Percentiles rank a stretch among this genome's conserved stretches.
Conservation (phyloP, 2,888 invertebrate genomes). For the Corbicula japonica region DNA sequence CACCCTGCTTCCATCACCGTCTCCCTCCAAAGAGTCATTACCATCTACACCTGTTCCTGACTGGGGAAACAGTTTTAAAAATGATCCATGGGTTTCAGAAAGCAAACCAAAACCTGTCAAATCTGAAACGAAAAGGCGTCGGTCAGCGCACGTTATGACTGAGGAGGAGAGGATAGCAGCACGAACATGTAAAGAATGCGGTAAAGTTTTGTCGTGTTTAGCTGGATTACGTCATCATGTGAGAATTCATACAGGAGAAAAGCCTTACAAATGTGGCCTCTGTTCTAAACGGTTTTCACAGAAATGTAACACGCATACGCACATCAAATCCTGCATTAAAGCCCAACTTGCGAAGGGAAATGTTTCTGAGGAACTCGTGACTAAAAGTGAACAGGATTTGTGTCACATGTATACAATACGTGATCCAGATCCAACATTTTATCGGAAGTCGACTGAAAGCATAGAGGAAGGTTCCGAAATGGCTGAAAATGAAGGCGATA, state of each 20-base stretch:
- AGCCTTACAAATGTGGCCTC: conserved; percentile 52
- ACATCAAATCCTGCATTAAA: conserved; percentile 60
- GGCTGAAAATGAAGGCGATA: conserved; percentile 14
- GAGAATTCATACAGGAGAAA: conserved; percentile 60
- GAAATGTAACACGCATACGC: conserved; percentile 62
- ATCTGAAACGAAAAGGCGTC: conserved; percentile 27
- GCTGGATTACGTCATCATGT: conserved; percentile 58
- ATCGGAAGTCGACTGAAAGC: neutral
- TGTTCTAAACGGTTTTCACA: conserved; percentile 59
- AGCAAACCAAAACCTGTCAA: too few species aligned
- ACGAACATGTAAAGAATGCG: conserved; percentile 44
- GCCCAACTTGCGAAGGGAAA: conserved; percentile 34
- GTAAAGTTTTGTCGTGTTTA: conserved; percentile 50
- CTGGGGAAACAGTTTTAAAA: conserved; percentile 5
- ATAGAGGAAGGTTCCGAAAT: conserved; percentile 16
- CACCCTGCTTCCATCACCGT: conserved; percentile 12
- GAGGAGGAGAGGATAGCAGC: conserved; percentile 45
- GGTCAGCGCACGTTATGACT: conserved; percentile 29
- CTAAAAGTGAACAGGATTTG: conserved; percentile 48
- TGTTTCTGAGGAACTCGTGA: conserved; percentile 33
- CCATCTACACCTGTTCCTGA: neutral
- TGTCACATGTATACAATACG: conserved; percentile 41
- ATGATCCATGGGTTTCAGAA: too few species aligned
- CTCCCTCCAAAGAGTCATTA: conserved; percentile 14
- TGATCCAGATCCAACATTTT: conserved; percentile 37